These are phyloP conservation scores for Cosmia trapezina DNA, from an alignment of 2,888 invertebrate species.

Conservation along the genomic window DNA sequence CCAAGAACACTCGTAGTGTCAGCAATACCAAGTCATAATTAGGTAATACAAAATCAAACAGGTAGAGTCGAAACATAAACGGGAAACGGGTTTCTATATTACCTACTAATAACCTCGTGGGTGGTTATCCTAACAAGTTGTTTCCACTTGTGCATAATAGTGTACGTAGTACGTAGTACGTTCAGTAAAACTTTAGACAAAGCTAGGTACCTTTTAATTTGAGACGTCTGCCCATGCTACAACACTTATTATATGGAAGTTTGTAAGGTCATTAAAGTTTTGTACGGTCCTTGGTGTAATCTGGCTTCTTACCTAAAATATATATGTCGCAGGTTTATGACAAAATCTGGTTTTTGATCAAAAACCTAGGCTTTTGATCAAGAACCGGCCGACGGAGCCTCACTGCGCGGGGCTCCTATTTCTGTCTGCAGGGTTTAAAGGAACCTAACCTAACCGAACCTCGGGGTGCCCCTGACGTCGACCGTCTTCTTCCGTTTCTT, in stretches of 20 bases:
- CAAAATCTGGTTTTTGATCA: too few species aligned
- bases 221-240: too few species aligned
- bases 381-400: too few species aligned
- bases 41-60: slow-evolving; percentile 4
- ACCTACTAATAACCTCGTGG: slow-evolving; percentile 14
- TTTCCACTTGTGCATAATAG: neutral
- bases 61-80: slow-evolving; percentile 12
- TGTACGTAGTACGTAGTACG: neutral
- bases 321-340: too few species aligned
- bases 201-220: neutral
- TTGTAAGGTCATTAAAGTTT: neutral
- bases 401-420: too few species aligned
- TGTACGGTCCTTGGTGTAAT: neutral
- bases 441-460: too few species aligned
- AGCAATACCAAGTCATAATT: slow-evolving; percentile 4
- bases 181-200: neutral
- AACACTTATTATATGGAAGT: neutral
- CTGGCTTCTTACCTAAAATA: neutral
- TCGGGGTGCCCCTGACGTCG: too few species aligned
- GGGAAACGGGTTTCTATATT: slow-evolving; percentile 20
- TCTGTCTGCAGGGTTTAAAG: too few species aligned
- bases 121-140: slow-evolving; percentile 35
- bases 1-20: neutral
- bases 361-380: too few species aligned
- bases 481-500: too few species aligned